phyloP scores from a whole-genome alignment of 2,797 vertebrate species.

The Perodicticus potto region DNA sequence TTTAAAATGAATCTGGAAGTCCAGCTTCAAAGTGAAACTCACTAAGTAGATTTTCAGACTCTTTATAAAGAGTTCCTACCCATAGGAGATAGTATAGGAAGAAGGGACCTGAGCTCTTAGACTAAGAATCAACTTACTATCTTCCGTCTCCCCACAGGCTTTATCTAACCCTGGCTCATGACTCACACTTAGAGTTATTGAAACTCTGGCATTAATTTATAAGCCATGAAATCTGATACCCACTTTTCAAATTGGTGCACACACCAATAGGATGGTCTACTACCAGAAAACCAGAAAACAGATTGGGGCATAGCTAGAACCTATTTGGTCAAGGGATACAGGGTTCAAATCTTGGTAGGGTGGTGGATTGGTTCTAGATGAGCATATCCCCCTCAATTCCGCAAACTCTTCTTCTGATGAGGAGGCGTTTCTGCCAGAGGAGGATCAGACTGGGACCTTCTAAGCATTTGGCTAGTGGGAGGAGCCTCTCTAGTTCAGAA shows the following conservation, averaged over 20 bases:
- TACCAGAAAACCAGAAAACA: background rate
- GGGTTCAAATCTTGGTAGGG: background rate
- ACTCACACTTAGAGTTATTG: background rate
- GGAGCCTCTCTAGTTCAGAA: background rate
- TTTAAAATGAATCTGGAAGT: background rate
- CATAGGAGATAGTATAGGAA: background rate
- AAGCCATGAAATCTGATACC: background rate
- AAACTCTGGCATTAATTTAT: background rate
- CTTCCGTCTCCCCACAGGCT: background rate
- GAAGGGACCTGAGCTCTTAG: background rate
- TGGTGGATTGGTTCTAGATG: background rate
- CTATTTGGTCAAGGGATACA: background rate
- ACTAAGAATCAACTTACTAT: background rate
- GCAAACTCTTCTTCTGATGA: background rate
- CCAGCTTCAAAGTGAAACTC: constrained; percentile 23
- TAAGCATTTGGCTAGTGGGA: background rate
- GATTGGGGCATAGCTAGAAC: background rate
- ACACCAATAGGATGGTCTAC: background rate
- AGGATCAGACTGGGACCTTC: background rate
- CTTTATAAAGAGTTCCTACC: background rate
- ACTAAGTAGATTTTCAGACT: background rate
- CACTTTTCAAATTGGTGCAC: background rate
- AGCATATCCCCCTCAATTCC: background rate
- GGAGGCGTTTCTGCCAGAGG: background rate
- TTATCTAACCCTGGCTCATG: background rate